Percentiles rank a stretch among this genome's conserved stretches.
These are phyloP conservation scores for Galagoides demidoff DNA, from an alignment of 2,797 vertebrate species.

Conservation along the genomic window DNA sequence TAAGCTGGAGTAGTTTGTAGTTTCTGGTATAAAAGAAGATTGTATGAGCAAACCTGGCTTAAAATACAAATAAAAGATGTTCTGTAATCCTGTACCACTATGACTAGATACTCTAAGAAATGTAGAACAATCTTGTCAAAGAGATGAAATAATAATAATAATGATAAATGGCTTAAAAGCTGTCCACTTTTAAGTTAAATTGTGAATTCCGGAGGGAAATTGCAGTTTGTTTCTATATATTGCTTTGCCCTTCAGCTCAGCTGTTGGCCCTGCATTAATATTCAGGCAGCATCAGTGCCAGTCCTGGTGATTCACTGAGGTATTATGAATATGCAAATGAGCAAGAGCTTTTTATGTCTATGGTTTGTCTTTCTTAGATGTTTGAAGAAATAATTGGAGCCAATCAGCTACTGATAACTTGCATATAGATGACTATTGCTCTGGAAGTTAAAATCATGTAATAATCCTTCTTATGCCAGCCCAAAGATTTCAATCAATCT, in stretches of 20 bases:
- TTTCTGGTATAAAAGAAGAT: conserved; percentile 30
- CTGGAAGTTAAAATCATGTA: conserved; percentile 53
- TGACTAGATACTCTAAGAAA: background rate
- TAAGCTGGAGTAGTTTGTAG: background rate
- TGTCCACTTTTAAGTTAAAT: conserved; percentile 61
- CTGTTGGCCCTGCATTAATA: conserved; percentile 82
- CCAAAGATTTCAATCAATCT: conserved; percentile 73
- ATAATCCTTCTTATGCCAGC: conserved; percentile 72
- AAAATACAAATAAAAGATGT: conserved; percentile 58
- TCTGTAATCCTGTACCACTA: background rate
- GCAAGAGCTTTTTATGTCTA: conserved; percentile 78
- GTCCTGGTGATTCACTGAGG: conserved; percentile 82
- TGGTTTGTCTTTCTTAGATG: conserved; percentile 83
- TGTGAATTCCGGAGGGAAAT: conserved; percentile 70
- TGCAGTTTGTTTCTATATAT: conserved; percentile 76
- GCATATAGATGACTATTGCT: conserved; percentile 73
- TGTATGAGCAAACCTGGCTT: background rate
- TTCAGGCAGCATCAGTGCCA: conserved; percentile 79
- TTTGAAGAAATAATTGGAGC: conserved; percentile 82
- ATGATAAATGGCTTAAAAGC: conserved; percentile 53
- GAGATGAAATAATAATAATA: conserved; percentile 36
- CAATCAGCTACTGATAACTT: conserved; percentile 81
- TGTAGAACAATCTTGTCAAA: background rate
- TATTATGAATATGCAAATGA: conserved; percentile 87
- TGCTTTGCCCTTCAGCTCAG: conserved; percentile 84